Conservation (phyloP, 2,888 invertebrate genomes). For the Piscicola geometra region DNA sequence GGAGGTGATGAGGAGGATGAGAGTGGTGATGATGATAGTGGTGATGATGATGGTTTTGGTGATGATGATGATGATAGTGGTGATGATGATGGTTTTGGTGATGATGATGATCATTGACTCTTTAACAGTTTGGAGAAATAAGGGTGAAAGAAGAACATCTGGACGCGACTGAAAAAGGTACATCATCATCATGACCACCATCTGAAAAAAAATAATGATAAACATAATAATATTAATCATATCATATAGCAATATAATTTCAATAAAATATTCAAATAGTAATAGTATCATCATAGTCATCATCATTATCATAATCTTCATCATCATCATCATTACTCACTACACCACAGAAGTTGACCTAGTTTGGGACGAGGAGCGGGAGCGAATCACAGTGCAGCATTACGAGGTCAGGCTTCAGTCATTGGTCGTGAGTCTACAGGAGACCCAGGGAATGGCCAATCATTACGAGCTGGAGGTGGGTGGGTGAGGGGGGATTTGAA, state of each 20-base stretch:
- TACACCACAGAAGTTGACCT: background rate
- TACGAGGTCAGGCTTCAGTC: slow-evolving; percentile 7
- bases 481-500: too few species aligned
- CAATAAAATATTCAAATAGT: too few species aligned
- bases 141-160: background rate
- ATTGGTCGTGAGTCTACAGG: background rate
- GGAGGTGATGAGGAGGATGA: too few species aligned
- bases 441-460: background rate
- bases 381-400: slow-evolving; percentile 12
- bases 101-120: slow-evolving; percentile 16
- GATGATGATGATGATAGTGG: background rate
- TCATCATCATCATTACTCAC: background rate
- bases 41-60: background rate
- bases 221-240: too few species aligned
- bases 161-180: background rate
- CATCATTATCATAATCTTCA: slow-evolving; percentile 2
- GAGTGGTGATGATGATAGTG: too few species aligned
- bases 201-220: too few species aligned
- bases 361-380: background rate
- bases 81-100: slow-evolving; percentile 2
- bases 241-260: too few species aligned
- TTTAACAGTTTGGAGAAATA: background rate
- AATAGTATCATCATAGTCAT: background rate
- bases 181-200: too few species aligned
- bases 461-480: background rate